Evolutionary conservation across 2,113 vertebrate species (phyloP), one percentile per base, ranked within the genome.

Genomic region (Trogon melanurus): DNA sequence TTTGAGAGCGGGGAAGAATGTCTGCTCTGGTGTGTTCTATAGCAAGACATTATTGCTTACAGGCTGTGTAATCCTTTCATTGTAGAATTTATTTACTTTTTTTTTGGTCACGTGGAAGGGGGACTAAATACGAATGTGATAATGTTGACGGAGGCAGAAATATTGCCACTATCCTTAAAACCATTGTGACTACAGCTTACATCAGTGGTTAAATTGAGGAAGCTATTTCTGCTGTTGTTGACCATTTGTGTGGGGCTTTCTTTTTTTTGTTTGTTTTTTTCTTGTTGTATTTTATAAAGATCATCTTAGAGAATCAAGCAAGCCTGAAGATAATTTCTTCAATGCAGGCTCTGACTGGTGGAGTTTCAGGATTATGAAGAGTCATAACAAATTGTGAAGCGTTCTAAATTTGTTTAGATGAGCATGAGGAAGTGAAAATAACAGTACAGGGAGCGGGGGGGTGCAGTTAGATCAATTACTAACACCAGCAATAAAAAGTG

Each of bases 141-240:
- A 72, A 81, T 81, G 86, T 94, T 96, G 93, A 96, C 95, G 93
- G 89, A 93, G 92, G 95, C 95, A 96, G 89, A 92, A 94, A 95
- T 95, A 89, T 60, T 1, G 17, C 57, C 73, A 51, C 45, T 91
- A n/a, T 81, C 70, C 70, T 95, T 92, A 91, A 96, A 96, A 85
- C 91, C n/a, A 84, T 85, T 91, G 94, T 91, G 89, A 56, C 48
- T 81, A 8, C 73, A 69, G 78, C 34, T 95, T 74, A 22, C 86
- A 57, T 5, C 76, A 44, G 89, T 65, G 76, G 65, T 89, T 89
- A 72, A 92, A 93, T 32, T 25, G 89, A 81, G 94, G 80, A 76
- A 91, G 80, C 66, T 66, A 18, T 85, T 93, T 93, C 62, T 84
- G 95, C 50, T 72, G 38, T 20, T 66, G 41, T 67, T 91, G 80